Evolutionary conservation across 2,888 invertebrate genomes (phyloP).

Genomic region (Himalopsyche japonica): DNA sequence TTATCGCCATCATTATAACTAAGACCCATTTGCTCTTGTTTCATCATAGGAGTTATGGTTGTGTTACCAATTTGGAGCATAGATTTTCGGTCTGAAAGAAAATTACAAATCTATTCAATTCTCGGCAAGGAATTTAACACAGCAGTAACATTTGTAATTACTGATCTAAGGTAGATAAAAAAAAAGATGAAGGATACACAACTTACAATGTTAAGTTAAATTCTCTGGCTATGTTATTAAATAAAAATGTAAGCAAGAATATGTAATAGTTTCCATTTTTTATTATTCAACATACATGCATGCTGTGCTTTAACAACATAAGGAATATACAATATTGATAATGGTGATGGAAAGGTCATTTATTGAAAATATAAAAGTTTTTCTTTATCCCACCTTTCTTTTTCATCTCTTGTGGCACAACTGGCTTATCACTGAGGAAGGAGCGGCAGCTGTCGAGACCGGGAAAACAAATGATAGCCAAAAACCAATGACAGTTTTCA

Average conservation of each 20-base stretch:
- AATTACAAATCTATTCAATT: background rate
- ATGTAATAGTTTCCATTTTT: too few relatives aligned
- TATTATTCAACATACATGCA: too few relatives aligned
- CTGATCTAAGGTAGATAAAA: too few relatives aligned
- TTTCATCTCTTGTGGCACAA: constrained; percentile 59
- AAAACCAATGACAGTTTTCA: constrained; percentile 97
- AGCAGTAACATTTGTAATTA: too few relatives aligned
- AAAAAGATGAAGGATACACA: too few relatives aligned
- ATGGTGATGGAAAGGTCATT: too few relatives aligned
- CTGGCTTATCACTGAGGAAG: constrained; percentile 66
- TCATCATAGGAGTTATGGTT: constrained; percentile 60
- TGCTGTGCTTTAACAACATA: too few relatives aligned
- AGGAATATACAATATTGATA: too few relatives aligned
- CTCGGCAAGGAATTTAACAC: too few relatives aligned
- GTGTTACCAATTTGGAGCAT: constrained; percentile 71
- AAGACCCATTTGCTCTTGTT: constrained; percentile 61
- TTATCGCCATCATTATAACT: constrained; percentile 69
- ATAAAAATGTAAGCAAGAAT: too few relatives aligned
- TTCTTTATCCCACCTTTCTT: constrained; percentile 53
- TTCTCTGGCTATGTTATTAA: too few relatives aligned
- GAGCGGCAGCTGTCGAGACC: constrained; percentile 74
- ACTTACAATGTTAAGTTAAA: too few relatives aligned
- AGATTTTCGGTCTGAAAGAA: constrained; percentile 56
- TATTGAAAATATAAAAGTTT: background rate
- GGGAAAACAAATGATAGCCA: constrained; percentile 95